Conservation (phyloP, 2,113 vertebrate genomes). For the Antennarius striatus region DNA sequence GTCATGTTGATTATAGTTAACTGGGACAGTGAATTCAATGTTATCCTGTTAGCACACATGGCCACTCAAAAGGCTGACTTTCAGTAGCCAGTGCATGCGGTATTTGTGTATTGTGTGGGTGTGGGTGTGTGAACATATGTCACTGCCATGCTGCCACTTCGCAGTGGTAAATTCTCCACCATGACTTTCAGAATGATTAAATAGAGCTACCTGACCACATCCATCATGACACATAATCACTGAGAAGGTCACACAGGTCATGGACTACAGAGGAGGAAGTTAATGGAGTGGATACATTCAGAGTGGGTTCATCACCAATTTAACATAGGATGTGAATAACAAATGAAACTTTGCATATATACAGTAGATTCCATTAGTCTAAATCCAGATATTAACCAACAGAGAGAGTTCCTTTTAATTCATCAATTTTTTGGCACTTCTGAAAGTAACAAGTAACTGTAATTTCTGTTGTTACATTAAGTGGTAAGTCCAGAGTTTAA, state of each 20-base stretch:
- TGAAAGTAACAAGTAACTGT: no score
- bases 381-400: constrained; percentile 8
- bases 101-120: constrained; percentile 11
- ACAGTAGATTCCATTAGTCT: neutral
- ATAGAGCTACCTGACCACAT: constrained; percentile 64
- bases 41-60: no score
- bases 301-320: constrained; percentile 28
- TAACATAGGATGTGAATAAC: constrained; percentile 24
- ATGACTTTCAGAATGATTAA: constrained; percentile 74
- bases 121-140: constrained; percentile 60
- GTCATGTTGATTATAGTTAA: no score
- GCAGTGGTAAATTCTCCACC: constrained; percentile 70
- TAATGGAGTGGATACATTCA: constrained; percentile 52
- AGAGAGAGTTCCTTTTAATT: neutral
- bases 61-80: no score
- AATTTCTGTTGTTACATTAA: no score
- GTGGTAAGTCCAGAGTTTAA: no score
- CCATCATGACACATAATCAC: constrained; percentile 73
- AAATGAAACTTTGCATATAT: constrained; percentile 18
- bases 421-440: neutral
- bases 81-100: neutral
- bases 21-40: no score
- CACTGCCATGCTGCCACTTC: constrained; percentile 63
- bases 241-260: constrained; percentile 60
- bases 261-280: constrained; percentile 33